Conservation (phyloP, 2,797 vertebrate species). For the Sciurus carolinensis region DNA sequence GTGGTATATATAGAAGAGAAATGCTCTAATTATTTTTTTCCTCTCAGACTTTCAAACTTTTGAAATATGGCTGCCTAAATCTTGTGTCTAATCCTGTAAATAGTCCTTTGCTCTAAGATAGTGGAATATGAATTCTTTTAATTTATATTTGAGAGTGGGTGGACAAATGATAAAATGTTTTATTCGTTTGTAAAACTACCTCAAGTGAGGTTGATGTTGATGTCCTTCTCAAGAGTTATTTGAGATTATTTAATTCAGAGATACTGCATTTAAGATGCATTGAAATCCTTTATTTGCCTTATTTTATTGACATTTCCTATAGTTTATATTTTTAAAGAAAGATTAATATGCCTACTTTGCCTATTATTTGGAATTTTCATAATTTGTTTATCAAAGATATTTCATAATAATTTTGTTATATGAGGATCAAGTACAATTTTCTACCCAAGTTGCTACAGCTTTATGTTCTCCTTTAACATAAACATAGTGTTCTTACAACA, state of each 20-base stretch:
- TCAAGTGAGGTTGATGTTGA: conserved; percentile 33
- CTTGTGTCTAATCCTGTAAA: not conserved
- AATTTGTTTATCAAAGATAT: conserved; percentile 51
- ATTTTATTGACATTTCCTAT: conserved; percentile 30
- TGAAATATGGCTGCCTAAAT: not conserved
- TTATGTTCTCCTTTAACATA: not conserved
- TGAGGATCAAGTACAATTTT: conserved; percentile 29
- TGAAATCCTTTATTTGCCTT: conserved; percentile 36
- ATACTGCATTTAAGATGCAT: not conserved
- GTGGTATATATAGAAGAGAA: not conserved
- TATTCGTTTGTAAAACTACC: conserved; percentile 57
- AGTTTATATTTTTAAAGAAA: conserved; percentile 56
- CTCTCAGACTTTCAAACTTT: conserved; percentile 24
- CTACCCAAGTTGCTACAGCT: not conserved
- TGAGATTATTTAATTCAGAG: conserved; percentile 49
- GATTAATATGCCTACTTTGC: conserved; percentile 39
- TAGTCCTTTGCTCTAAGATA: conserved; percentile 13
- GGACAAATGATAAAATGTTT: conserved; percentile 56
- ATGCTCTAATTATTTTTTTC: not conserved
- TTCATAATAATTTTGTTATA: conserved; percentile 43
- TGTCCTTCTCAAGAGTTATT: conserved; percentile 57
- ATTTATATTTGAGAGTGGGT: conserved; percentile 67
- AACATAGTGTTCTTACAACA: not conserved
- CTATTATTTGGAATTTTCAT: conserved; percentile 56
- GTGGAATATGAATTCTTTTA: conserved; percentile 56